A percentile compares a stretch with the other conserved stretches of the same genome.
Conservation (phyloP, 2,797 vertebrate genomes). For the Rallus crepitans region DNA sequence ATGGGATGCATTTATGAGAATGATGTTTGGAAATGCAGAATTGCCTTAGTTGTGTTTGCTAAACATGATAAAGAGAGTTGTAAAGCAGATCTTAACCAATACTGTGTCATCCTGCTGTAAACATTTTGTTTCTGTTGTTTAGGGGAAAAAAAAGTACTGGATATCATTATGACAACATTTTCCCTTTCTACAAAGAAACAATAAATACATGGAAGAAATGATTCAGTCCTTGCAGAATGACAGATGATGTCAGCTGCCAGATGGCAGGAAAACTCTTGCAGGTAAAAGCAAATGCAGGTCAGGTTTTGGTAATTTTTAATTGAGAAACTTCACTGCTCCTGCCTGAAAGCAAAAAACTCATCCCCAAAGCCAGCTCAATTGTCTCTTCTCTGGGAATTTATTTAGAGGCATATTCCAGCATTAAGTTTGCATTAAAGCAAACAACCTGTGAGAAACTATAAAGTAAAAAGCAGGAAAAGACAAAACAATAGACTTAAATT, state of each 20-base stretch:
- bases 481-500: not conserved
- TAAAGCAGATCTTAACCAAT: not conserved
- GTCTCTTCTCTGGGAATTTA: not conserved
- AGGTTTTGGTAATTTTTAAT: not conserved
- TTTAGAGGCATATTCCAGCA: not conserved
- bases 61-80: not conserved
- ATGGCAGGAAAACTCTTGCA: not conserved
- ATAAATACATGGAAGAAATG: not conserved
- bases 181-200: not conserved
- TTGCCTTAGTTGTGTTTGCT: not conserved
- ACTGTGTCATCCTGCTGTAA: not conserved
- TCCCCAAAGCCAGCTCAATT: not conserved
- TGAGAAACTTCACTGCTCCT: not conserved
- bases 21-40: not conserved
- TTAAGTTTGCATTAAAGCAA: not conserved
- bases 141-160: not conserved
- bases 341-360: not conserved
- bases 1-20: not conserved
- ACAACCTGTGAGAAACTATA: not conserved
- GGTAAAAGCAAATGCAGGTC: not conserved
- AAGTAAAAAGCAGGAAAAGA: not conserved
- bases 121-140: not conserved
- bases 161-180: not conserved
- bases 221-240: not conserved
- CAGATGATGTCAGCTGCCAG: not conserved